Conservation (phyloP, 2,797 vertebrate species). For the Manis javanica region DNA sequence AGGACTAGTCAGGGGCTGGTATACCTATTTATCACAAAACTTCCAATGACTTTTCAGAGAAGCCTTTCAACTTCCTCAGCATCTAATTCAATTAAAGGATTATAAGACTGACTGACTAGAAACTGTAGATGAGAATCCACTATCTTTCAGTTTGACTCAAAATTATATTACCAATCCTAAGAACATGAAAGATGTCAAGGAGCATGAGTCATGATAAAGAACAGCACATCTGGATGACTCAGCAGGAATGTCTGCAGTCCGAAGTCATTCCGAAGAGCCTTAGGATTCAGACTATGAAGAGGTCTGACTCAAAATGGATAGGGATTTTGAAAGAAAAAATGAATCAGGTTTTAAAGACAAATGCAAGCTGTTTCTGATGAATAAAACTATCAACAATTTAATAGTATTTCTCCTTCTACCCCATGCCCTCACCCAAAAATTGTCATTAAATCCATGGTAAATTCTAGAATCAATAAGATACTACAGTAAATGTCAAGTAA, state of each 20-base stretch:
- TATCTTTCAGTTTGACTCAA: neutral
- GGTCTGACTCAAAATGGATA: neutral
- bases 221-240: neutral
- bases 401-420: neutral
- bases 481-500: neutral
- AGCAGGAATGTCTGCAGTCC: rapidly evolving
- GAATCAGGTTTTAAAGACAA: neutral
- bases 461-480: neutral
- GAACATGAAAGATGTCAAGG: slow-evolving; percentile 5
- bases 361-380: slow-evolving; percentile 2
- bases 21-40: slow-evolving; percentile 21
- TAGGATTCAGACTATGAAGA: neutral
- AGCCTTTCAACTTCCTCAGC: slow-evolving; percentile 47
- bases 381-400: neutral
- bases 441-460: neutral
- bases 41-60: slow-evolving; percentile 21
- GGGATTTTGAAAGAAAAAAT: neutral
- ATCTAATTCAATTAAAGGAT: slow-evolving; percentile 63
- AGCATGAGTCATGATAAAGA: neutral
- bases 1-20: neutral
- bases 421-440: neutral
- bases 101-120: neutral
- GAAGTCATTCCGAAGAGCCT: neutral
- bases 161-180: slow-evolving; percentile 3
- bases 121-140: neutral